These are phyloP conservation scores for Cassiopea xamachana DNA, from an alignment of 30 jellyfish, hydroid and myxozoan genomes.

Conservation along the genomic window DNA sequence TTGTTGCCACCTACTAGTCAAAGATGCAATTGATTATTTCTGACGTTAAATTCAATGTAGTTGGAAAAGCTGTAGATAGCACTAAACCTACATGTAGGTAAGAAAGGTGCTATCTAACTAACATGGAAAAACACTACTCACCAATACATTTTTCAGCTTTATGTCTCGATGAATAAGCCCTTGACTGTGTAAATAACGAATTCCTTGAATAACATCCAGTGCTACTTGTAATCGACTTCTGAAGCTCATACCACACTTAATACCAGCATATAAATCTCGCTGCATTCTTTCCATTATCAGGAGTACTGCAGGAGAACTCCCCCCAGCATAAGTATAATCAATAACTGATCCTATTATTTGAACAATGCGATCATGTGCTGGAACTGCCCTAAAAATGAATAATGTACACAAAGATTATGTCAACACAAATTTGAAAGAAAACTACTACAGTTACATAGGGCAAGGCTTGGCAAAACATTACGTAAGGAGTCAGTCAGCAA, in stretches of 20 bases:
- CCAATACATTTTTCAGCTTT: conserved; percentile 93
- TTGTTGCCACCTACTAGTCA: no score
- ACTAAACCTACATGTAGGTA: no score
- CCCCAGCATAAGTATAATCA: conserved; percentile 99
- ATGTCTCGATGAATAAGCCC: conserved; percentile 98
- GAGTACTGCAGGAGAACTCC: conserved; percentile 99
- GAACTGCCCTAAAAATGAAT: conserved; percentile 81
- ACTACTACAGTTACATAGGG: neutral
- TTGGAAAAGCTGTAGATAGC: no score
- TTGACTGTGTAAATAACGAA: conserved; percentile 96
- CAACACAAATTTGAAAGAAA: neutral
- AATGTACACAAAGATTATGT: neutral
- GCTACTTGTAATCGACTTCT: conserved; percentile 99
- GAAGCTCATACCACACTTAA: conserved; percentile 98
- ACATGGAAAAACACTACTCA: conserved; percentile 31
- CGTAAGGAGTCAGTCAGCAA: no score
- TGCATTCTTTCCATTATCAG: conserved; percentile 98
- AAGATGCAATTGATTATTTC: no score
- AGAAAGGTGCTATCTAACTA: no score
- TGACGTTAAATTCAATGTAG: no score
- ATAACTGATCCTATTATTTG: conserved; percentile 96
- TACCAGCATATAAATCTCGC: conserved; percentile 98
- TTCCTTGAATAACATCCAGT: conserved; percentile 95
- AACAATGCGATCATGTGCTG: conserved; percentile 96
- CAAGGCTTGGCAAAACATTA: neutral